A percentile compares a stretch with the other conserved stretches of the same genome.
These are phyloP conservation scores for Nasonovia ribisnigri DNA, from an alignment of 2,888 invertebrate genomes.

Conservation along the genomic window DNA sequence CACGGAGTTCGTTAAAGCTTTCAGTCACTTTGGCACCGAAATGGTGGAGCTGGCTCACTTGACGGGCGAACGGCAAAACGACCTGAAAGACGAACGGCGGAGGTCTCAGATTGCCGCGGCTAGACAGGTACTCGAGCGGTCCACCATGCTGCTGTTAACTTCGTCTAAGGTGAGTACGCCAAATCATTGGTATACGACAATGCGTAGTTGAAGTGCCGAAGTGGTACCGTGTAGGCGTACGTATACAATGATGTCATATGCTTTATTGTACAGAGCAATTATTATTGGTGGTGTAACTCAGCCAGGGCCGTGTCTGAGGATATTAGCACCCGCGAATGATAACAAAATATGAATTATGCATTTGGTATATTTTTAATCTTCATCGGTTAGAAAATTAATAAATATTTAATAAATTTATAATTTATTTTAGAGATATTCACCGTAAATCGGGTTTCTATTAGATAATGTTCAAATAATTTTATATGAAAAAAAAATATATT, in stretches of 20 bases:
- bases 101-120: conserved; percentile 97
- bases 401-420: background rate
- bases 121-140: conserved; percentile 92
- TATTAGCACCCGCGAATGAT: background rate
- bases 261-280: no score
- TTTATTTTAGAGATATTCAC: background rate
- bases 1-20: conserved; percentile 98
- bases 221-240: background rate
- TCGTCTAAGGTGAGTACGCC: conserved; percentile 85
- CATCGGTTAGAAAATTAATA: background rate
- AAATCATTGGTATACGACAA: background rate
- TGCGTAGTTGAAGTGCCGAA: background rate
- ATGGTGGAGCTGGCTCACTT: conserved; percentile 98
- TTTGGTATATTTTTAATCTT: background rate
- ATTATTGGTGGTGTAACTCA: background rate
- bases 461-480: background rate
- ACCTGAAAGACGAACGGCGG: conserved; percentile 91
- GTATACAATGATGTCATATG: background rate
- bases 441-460: background rate
- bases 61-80: conserved; percentile 86
- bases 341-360: background rate
- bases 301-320: background rate
- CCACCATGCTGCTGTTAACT: conserved; percentile 96
- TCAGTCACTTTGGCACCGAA: conserved; percentile 97
- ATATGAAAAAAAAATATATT: background rate